Evolutionary conservation across 1,140 invertebrate species (phyloP).

Genomic region (Cylas formicarius): DNA sequence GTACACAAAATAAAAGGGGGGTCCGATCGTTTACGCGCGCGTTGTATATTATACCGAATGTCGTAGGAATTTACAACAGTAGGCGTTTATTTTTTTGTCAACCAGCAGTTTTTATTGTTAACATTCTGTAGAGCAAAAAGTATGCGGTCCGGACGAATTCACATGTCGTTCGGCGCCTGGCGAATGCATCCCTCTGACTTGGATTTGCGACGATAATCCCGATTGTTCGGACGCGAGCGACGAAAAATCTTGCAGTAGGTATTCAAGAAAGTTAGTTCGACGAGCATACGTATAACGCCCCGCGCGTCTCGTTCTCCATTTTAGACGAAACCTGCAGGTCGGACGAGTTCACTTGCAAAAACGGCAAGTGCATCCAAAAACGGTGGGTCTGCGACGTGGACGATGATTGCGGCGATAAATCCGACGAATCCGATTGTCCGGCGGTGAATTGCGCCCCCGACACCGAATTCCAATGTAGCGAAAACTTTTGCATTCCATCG

Average conservation of each 20-base stretch:
- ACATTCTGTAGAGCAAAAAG: slow-evolving; percentile 68
- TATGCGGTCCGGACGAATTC: slow-evolving; percentile 80
- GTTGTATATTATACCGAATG: no score
- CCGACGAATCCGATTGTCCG: slow-evolving; percentile 72
- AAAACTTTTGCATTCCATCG: slow-evolving; percentile 58
- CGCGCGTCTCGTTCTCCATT: slow-evolving; percentile 14
- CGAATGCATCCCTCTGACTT: slow-evolving; percentile 81
- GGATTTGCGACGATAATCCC: slow-evolving; percentile 83
- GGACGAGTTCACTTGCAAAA: slow-evolving; percentile 83
- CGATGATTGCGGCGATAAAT: slow-evolving; percentile 77
- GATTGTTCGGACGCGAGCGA: slow-evolving; percentile 87
- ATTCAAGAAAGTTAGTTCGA: slow-evolving; percentile 12
- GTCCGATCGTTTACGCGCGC: no score
- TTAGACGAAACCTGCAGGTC: slow-evolving; percentile 78
- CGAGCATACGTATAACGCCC: neutral
- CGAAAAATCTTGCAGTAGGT: slow-evolving; percentile 81
- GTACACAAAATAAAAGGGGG: no score
- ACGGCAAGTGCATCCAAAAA: slow-evolving; percentile 81
- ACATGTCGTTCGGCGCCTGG: slow-evolving; percentile 69
- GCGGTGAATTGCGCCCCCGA: slow-evolving; percentile 57
- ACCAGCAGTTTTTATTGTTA: no score
- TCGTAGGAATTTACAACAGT: no score
- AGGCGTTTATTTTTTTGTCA: no score
- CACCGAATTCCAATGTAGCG: slow-evolving; percentile 63
- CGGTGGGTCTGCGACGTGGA: slow-evolving; percentile 84